Conservation (phyloP, 2,113 vertebrate species). For the Salvelinus alpinus region DNA sequence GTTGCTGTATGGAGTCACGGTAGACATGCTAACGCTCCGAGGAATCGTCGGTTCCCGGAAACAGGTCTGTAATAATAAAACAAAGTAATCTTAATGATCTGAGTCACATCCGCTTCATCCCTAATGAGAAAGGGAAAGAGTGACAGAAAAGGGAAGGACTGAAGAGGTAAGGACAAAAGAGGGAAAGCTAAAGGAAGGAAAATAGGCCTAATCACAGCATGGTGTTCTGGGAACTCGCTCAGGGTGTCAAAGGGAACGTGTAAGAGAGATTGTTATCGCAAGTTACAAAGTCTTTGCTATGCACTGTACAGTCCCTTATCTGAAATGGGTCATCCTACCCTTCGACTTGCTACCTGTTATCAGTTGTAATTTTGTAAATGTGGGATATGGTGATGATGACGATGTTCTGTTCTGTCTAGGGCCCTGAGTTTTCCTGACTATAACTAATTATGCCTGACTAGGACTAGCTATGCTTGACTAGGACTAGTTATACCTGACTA, state of each 20-base stretch:
- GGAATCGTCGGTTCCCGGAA: too few relatives aligned
- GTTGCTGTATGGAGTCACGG: constrained; percentile 9
- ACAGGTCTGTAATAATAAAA: too few relatives aligned
- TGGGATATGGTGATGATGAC: neutral
- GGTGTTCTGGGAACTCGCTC: constrained; percentile 3
- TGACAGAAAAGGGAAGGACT: too few relatives aligned
- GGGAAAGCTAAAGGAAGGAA: constrained; percentile 30
- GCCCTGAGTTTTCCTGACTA: too few relatives aligned
- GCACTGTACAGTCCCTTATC: neutral
- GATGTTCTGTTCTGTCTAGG: neutral
- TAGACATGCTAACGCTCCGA: too few relatives aligned
- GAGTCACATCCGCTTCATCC: constrained; percentile 7
- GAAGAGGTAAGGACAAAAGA: neutral
- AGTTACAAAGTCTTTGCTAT: neutral
- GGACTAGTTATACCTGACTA: too few relatives aligned
- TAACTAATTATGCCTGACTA: too few relatives aligned
- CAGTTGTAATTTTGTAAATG: neutral
- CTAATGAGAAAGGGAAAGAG: constrained; percentile 10
- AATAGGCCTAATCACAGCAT: constrained; percentile 34
- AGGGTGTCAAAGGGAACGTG: neutral
- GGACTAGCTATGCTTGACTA: too few relatives aligned
- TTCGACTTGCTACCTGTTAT: neutral
- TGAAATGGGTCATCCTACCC: neutral
- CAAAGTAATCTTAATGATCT: too few relatives aligned
- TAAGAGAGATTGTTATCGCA: neutral